A percentile compares a stretch with the other conserved stretches of the same genome.
These are phyloP conservation scores for Criorhina ranunculi DNA, from an alignment of 2,888 invertebrate species.

Conservation along the genomic window DNA sequence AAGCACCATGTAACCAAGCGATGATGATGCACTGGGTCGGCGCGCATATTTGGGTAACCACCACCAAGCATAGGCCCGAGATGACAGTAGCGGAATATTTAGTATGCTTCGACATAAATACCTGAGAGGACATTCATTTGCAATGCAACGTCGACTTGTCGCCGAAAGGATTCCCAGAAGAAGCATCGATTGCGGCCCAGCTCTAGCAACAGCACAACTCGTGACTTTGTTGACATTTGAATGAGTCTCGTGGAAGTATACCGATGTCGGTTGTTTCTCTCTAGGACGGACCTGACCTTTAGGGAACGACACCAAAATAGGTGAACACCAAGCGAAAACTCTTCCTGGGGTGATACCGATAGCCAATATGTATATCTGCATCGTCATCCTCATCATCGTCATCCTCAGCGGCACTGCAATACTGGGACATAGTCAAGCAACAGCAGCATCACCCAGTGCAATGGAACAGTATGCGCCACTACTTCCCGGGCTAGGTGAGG, in stretches of 20 bases:
- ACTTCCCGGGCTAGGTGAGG: slow-evolving; percentile 56
- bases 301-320: slow-evolving; percentile 62
- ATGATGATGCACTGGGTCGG: slow-evolving; percentile 56
- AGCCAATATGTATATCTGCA: slow-evolving; percentile 51
- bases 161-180: slow-evolving; percentile 59
- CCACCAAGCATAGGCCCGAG: slow-evolving; percentile 3
- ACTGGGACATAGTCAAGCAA: slow-evolving; percentile 39
- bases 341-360: slow-evolving; percentile 65
- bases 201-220: slow-evolving; percentile 67
- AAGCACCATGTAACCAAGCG: slow-evolving; percentile 43
- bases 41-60: neutral
- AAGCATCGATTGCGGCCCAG: slow-evolving; percentile 26
- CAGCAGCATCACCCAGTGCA: slow-evolving; percentile 14
- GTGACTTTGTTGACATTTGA: slow-evolving; percentile 78
- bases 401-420: slow-evolving; percentile 9
- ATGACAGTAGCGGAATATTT: slow-evolving; percentile 63
- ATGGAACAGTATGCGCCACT: slow-evolving; percentile 31
- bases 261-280: slow-evolving; percentile 14
- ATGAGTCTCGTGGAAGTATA: slow-evolving; percentile 52
- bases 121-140: slow-evolving; percentile 44
- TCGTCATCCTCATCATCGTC: slow-evolving; percentile 27
- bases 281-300: slow-evolving; percentile 72
- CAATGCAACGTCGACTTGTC: slow-evolving; percentile 17
- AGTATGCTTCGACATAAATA: slow-evolving; percentile 45
- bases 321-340: slow-evolving; percentile 52